Conservation (phyloP, 2,888 invertebrate species). For the Adineta ricciae region DNA sequence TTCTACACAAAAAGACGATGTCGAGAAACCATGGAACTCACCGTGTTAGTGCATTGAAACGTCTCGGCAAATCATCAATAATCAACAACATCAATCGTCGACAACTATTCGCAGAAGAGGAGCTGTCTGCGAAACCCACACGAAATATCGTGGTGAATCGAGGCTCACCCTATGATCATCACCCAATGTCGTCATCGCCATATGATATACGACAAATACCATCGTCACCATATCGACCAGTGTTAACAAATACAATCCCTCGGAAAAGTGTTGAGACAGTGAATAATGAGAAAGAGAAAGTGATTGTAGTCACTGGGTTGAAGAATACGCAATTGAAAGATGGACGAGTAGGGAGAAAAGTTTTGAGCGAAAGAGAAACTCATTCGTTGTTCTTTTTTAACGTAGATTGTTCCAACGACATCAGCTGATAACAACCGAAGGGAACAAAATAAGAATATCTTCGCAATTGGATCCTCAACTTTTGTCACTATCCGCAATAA, state of each 20-base stretch:
- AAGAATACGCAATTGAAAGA: background rate
- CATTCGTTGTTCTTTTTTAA: background rate
- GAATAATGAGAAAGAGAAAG: background rate
- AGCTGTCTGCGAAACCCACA: no score
- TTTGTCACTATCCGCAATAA: slow-evolving; percentile 1
- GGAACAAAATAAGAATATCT: background rate
- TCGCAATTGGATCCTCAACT: background rate
- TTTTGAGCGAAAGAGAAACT: background rate
- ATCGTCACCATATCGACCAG: background rate
- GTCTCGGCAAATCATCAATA: background rate
- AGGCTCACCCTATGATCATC: background rate
- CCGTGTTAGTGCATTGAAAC: background rate
- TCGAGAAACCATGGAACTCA: background rate
- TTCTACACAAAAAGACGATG: background rate
- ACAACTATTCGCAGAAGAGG: background rate
- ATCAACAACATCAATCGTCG: background rate
- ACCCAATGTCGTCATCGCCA: no score
- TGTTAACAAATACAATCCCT: background rate
- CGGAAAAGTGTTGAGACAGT: background rate
- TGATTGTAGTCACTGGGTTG: background rate
- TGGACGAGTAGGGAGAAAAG: background rate
- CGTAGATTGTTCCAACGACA: background rate
- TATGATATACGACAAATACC: no score
- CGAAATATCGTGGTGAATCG: background rate
- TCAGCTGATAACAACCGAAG: background rate